Evolutionary conservation across 1,140 invertebrate genomes (phyloP).

Genomic region (Drosophila rhopaloa): DNA sequence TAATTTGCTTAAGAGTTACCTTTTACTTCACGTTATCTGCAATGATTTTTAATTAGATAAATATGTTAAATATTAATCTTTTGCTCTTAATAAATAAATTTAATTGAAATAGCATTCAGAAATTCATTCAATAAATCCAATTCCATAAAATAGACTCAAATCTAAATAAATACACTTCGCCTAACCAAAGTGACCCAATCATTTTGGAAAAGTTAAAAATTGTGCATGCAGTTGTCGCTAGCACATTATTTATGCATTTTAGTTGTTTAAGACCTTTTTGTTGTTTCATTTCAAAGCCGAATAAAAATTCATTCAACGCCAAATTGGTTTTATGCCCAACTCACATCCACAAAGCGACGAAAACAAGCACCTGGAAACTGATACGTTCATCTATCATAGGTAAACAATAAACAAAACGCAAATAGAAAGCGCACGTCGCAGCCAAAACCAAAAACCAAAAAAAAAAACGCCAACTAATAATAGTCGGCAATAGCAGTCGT

Average conservation of each 20-base stretch:
- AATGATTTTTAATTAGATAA: neutral
- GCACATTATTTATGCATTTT: conserved; percentile 68
- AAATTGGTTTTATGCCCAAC: conserved; percentile 49
- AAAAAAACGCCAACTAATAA: conserved; percentile 69
- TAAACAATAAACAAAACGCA: conserved; percentile 82
- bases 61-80: too few relatives aligned
- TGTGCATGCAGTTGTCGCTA: conserved; percentile 60
- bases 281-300: conserved; percentile 45
- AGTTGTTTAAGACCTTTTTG: conserved; percentile 38
- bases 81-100: too few relatives aligned
- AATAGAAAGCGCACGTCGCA: conserved; percentile 80
- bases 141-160: conserved; percentile 7
- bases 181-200: neutral
- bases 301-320: conserved; percentile 71
- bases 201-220: conserved; percentile 27
- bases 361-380: conserved; percentile 52
- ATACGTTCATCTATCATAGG: conserved; percentile 78
- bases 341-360: conserved; percentile 31
- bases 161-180: conserved; percentile 14
- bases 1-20: neutral
- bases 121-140: neutral
- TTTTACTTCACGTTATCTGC: too few relatives aligned
- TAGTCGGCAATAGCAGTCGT: conserved; percentile 59
- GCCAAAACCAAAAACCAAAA: conserved; percentile 55
- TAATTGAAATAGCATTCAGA: too few relatives aligned